These are phyloP conservation scores for Eremophila alpestris DNA, from an alignment of 2,797 vertebrate species.

Conservation along the genomic window DNA sequence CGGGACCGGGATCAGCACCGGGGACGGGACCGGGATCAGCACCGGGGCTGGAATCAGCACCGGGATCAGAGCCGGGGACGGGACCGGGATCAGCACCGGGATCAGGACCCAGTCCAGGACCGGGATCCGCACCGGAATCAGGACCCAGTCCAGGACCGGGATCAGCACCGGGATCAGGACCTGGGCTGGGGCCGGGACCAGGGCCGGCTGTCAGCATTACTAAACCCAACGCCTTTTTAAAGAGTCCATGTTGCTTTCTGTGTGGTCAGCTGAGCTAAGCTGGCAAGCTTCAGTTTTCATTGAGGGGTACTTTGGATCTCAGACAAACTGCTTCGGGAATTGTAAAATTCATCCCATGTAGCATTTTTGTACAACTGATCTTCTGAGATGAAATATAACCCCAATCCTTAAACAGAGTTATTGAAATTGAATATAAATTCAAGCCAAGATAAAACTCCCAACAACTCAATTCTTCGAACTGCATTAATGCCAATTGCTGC, in stretches of 20 bases:
- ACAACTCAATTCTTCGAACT: background rate
- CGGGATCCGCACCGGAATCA: too few relatives aligned
- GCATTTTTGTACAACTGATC: background rate
- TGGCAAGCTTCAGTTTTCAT: background rate
- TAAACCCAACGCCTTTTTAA: background rate
- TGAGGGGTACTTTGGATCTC: background rate
- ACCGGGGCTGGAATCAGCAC: rapidly evolving
- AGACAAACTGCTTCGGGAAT: background rate
- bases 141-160: rapidly evolving
- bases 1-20: rapidly evolving
- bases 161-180: rapidly evolving
- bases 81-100: background rate
- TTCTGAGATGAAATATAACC: background rate
- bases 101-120: rapidly evolving
- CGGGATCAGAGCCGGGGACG: rapidly evolving
- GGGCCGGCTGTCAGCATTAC: background rate
- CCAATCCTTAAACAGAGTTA: background rate
- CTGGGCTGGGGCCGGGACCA: rapidly evolving
- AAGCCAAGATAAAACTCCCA: background rate
- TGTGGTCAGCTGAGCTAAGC: background rate
- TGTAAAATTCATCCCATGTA: background rate
- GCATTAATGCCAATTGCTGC: background rate
- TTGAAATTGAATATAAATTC: background rate
- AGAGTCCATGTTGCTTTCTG: background rate
- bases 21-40: background rate